Conservation (phyloP, 1,140 invertebrate genomes). For the Diorhabda elongata region DNA sequence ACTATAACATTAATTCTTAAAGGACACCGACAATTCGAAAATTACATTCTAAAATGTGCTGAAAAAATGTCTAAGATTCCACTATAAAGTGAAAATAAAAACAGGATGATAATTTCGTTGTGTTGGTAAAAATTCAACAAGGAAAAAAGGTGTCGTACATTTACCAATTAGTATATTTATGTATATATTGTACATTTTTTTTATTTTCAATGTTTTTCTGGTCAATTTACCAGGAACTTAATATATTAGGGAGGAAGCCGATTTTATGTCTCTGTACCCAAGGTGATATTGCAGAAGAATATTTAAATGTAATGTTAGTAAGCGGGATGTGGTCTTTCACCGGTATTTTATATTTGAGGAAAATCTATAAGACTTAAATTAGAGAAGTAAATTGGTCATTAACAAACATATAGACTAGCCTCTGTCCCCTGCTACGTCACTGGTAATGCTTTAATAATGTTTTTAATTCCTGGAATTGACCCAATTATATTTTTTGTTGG, state of each 20-base stretch:
- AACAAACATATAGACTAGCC: too few relatives aligned
- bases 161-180: slow-evolving; percentile 16
- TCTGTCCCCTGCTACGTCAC: too few relatives aligned
- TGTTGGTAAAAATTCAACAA: slow-evolving; percentile 20
- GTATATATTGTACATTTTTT: slow-evolving; percentile 20
- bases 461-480: neutral
- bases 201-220: neutral
- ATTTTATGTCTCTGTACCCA: too few relatives aligned
- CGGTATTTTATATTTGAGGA: too few relatives aligned
- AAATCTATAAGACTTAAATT: too few relatives aligned
- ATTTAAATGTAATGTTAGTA: too few relatives aligned
- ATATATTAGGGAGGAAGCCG: too few relatives aligned
- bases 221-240: too few relatives aligned
- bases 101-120: slow-evolving; percentile 24
- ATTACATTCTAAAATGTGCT: slow-evolving; percentile 34
- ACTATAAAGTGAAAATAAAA: slow-evolving; percentile 25
- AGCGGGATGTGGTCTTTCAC: too few relatives aligned
- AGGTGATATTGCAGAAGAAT: too few relatives aligned
- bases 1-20: slow-evolving; percentile 42
- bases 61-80: slow-evolving; percentile 24
- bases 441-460: too few relatives aligned
- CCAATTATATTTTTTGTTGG: neutral
- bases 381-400: too few relatives aligned
- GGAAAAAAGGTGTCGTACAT: slow-evolving; percentile 10
- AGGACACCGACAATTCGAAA: slow-evolving; percentile 43